These are phyloP conservation scores for Asarcornis scutulata DNA, from an alignment of 2,113 vertebrate genomes.

Conservation along the genomic window DNA sequence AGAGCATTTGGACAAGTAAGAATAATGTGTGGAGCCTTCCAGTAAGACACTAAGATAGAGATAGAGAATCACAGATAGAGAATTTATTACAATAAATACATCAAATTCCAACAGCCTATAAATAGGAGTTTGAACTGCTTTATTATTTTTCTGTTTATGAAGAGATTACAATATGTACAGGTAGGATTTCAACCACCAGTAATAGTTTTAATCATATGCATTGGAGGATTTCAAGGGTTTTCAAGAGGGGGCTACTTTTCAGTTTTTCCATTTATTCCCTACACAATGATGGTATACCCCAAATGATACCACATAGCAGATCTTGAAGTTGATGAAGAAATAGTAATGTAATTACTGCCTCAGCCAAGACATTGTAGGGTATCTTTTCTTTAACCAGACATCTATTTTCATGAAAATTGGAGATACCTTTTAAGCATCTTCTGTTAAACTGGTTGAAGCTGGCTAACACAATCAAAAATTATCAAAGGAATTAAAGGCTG, in stretches of 20 bases:
- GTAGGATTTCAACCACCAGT: not conserved
- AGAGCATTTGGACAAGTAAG: not conserved
- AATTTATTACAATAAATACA: not conserved
- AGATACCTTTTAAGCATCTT: not conserved
- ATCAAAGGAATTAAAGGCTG: not conserved
- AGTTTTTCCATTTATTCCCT: not conserved
- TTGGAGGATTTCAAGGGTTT: not conserved
- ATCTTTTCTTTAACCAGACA: not conserved
- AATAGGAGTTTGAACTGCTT: not conserved
- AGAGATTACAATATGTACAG: not conserved
- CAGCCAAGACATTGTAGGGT: not conserved
- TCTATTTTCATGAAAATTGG: not conserved
- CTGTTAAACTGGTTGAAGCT: not conserved
- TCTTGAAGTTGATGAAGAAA: not conserved
- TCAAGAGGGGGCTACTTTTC: not conserved
- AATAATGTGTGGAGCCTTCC: not conserved
- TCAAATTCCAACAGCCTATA: not conserved
- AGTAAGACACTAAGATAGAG: not conserved
- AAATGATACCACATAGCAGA: not conserved
- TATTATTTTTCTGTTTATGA: not conserved
- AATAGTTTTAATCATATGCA: not conserved
- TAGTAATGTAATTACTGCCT: not conserved
- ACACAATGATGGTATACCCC: fast-evolving
- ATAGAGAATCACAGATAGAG: not conserved
- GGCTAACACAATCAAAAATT: not conserved